phyloP scores from a whole-genome alignment of 2,888 invertebrate species.

The Gari tellinella region DNA sequence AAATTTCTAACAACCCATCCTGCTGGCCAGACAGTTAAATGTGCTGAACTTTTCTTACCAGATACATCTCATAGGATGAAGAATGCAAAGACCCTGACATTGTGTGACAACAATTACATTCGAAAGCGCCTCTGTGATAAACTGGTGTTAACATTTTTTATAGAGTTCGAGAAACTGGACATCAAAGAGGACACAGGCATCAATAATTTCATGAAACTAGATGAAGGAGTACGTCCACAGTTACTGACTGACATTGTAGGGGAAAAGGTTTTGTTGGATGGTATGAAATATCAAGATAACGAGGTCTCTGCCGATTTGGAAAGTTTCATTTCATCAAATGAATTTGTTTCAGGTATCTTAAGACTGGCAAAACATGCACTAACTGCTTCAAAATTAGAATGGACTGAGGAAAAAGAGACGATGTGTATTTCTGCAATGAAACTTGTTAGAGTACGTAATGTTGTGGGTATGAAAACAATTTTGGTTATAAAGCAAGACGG shows the following conservation, averaged over 20 bases:
- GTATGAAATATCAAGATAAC: not conserved
- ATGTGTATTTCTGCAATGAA: not conserved
- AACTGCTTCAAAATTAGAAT: constrained; percentile 2
- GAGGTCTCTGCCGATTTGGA: not conserved
- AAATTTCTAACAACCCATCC: constrained; percentile 9
- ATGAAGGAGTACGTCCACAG: constrained; percentile 47
- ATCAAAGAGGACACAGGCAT: constrained; percentile 6
- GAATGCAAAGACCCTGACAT: constrained; percentile 28
- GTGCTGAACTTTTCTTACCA: constrained; percentile 28
- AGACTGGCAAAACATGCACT: constrained; percentile 18
- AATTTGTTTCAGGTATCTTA: constrained; percentile 18
- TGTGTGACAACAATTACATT: constrained; percentile 33
- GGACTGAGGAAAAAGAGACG: constrained; percentile 1
- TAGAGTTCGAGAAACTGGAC: constrained; percentile 28
- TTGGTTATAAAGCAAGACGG: not conserved
- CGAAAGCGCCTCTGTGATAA: constrained; percentile 13
- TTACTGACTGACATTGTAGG: constrained; percentile 60
- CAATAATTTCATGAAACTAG: constrained; percentile 42
- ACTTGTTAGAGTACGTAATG: not conserved
- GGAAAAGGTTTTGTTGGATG: constrained; percentile 41
- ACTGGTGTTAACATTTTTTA: constrained; percentile 23
- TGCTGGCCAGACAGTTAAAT: not conserved
- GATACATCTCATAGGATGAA: constrained; percentile 6
- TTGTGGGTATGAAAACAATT: constrained; percentile 23
- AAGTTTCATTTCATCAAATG: not conserved